These are phyloP conservation scores for Brachyalestes nurse DNA, from an alignment of 2,797 vertebrate genomes.

Conservation along the genomic window DNA sequence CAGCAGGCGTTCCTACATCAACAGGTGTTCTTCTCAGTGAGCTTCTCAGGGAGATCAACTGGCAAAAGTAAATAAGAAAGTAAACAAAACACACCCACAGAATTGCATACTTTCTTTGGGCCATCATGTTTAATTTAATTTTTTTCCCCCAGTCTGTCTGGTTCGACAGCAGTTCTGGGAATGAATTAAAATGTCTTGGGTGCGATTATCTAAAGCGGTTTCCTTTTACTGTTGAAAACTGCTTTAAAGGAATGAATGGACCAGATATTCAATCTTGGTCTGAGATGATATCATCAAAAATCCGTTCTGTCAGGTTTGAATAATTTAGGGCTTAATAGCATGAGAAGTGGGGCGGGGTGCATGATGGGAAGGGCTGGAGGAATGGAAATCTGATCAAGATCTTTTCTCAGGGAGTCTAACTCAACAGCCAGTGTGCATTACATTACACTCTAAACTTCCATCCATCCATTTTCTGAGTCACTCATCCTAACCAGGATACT, in stretches of 20 bases:
- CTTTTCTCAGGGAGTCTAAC: not conserved
- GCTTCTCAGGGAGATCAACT: not conserved
- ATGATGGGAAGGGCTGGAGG: not conserved
- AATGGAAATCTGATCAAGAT: slow-evolving; percentile 22
- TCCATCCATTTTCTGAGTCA: too few relatives aligned
- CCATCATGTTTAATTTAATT: too few relatives aligned
- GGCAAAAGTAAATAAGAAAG: not conserved
- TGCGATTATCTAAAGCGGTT: slow-evolving; percentile 1
- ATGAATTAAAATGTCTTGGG: slow-evolving; percentile 19
- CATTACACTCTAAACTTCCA: not conserved
- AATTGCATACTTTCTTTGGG: not conserved
- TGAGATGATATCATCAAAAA: slow-evolving; percentile 42
- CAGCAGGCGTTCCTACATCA: not conserved
- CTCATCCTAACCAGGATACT: too few relatives aligned
- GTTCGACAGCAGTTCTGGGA: not conserved
- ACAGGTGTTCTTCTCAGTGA: not conserved
- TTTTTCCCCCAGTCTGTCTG: not conserved
- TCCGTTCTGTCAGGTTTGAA: slow-evolving; percentile 49
- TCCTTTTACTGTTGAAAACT: slow-evolving; percentile 34
- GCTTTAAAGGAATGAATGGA: slow-evolving; percentile 30
- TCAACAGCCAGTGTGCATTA: not conserved
- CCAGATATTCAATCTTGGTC: slow-evolving; percentile 42
- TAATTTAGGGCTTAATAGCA: slow-evolving; percentile 44
- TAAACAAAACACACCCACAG: not conserved
- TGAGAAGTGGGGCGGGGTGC: slow-evolving; percentile 20